Evolutionary conservation across 2,888 invertebrate genomes (phyloP), one percentile per base, ranked within the genome.

Genomic region (Agrotis ipsilon): DNA sequence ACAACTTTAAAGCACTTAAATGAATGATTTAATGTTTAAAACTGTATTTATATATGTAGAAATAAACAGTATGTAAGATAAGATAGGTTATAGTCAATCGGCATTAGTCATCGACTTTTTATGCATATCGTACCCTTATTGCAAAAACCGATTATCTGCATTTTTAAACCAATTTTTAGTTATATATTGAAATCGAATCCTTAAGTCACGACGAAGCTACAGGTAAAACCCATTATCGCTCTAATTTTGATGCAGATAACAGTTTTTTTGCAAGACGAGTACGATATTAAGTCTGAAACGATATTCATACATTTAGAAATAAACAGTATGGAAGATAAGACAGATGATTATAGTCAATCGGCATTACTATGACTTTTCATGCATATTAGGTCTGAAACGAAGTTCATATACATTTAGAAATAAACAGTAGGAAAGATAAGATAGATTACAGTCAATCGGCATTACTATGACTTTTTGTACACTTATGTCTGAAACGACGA

Each of bases 281-380:
- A n/a, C n/a, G n/a, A n/a, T n/a, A n/a, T n/a, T n/a, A n/a, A 32
- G 9, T 32, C 32, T 32, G 32, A 32, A 32, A 9, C 43, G 70
- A 64, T 60, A 71, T 32, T 55, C n/a, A 14, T 51, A 21, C n/a
- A n/a, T 55, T 32, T 6, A 32, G n/a, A 55, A 14, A 14, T 55
- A 32, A 55, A 32, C 54, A 27, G 13, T 32, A 16, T 1, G n/a
- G n/a, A n/a, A 55, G 55, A 55, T 55, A 32, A 55, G 55, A 54
- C 27, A 54, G 27, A 27, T 27, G 24, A 24, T 27, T 27, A 27
- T 27, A 27, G 27, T 27, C 27, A 55, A 55, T 54, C 5, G 55
- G 7, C 18, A 18, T 52, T n/a, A 27, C 18, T 18, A 1, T 54
- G 54, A 54, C 24, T 18, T 18, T 27, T 27, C 1, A 14, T 27